phyloP scores from a whole-genome alignment of 1,140 invertebrate genomes.

The Monomorium pharaonis region DNA sequence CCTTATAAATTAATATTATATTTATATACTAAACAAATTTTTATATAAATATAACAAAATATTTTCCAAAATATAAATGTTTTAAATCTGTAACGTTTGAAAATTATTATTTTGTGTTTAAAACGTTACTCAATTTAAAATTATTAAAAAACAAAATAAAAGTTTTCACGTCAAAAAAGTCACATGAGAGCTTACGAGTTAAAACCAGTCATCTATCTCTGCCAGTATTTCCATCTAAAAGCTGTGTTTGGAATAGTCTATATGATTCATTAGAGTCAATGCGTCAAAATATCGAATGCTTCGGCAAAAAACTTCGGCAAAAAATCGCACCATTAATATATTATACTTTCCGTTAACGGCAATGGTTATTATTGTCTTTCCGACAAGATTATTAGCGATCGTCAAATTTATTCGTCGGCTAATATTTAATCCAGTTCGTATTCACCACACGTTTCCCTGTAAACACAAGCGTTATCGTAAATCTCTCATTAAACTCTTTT shows the following conservation, averaged over 20 bases:
- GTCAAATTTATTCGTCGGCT: constrained; percentile 6
- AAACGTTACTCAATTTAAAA: too few relatives aligned
- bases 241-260: not conserved
- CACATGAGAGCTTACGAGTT: not conserved
- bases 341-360: not conserved
- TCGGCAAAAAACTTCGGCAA: not conserved
- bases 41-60: too few relatives aligned
- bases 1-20: too few relatives aligned
- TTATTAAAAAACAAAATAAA: too few relatives aligned
- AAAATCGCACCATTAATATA: constrained; percentile 3
- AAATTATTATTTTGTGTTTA: too few relatives aligned
- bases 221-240: not conserved
- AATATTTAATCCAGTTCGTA: not conserved
- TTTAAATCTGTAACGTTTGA: too few relatives aligned
- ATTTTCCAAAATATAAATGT: too few relatives aligned
- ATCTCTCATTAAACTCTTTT: constrained; percentile 55
- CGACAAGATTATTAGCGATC: not conserved
- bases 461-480: constrained; percentile 26
- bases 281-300: not conserved
- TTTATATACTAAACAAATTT: too few relatives aligned
- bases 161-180: too few relatives aligned
- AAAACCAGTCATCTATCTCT: constrained; percentile 3
- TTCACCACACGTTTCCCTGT: not conserved
- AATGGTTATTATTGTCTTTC: constrained; percentile 1
- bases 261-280: not conserved